Conservation (phyloP, 2,888 invertebrate genomes). For the Orchesella flavescens region DNA sequence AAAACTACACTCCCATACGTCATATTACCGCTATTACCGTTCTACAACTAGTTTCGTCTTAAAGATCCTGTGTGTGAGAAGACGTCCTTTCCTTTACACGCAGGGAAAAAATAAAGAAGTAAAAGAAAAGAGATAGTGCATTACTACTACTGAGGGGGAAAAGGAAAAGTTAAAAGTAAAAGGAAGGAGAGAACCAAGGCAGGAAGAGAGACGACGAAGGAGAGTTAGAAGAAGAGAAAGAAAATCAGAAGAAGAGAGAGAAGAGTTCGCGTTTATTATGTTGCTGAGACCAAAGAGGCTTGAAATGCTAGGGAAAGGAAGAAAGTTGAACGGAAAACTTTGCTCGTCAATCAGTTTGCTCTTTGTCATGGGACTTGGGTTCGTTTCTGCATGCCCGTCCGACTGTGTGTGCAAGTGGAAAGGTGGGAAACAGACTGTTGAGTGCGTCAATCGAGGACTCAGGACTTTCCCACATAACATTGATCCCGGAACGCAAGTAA, state of each 20-base stretch:
- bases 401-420: conserved; percentile 94
- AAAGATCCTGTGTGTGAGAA: too few species aligned
- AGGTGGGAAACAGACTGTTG: conserved; percentile 91
- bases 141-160: conserved; percentile 3
- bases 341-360: conserved; percentile 66
- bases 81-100: too few species aligned
- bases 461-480: conserved; percentile 85
- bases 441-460: conserved; percentile 86
- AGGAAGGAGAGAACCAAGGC: background rate
- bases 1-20: conserved; percentile 51
- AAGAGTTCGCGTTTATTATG: conserved; percentile 58
- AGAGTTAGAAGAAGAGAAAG: conserved; percentile 20
- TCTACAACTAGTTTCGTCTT: background rate
- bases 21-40: conserved; percentile 50
- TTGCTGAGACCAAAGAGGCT: conserved; percentile 57
- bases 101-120: too few species aligned
- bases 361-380: conserved; percentile 62
- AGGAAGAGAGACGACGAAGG: background rate
- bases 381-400: conserved; percentile 79
- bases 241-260: conserved; percentile 18
- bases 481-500: conserved; percentile 81
- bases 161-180: background rate
- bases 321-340: conserved; percentile 64
- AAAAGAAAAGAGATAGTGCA: background rate
- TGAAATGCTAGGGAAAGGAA: conserved; percentile 60